Conservation (phyloP, 1,140 invertebrate species). For the Spodoptera litura region DNA sequence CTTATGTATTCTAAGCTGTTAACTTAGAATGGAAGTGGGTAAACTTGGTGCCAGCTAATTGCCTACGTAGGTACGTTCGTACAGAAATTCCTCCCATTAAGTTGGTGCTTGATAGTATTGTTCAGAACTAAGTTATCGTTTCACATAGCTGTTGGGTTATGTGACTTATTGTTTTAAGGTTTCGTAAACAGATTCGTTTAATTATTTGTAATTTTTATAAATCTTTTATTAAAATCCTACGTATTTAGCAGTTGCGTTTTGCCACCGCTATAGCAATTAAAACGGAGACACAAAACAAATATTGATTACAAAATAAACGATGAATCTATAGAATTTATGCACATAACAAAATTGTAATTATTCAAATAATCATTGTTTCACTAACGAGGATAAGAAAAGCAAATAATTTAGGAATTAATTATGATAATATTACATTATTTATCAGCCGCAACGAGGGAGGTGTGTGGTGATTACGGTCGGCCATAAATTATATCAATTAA, state of each 20-base stretch:
- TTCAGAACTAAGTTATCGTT: conserved; percentile 39
- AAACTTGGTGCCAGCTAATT: conserved; percentile 44
- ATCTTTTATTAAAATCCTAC: no score
- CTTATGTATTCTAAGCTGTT: conserved; percentile 39
- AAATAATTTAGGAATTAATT: conserved; percentile 28
- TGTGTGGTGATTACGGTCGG: conserved; percentile 31
- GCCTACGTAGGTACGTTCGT: conserved; percentile 24
- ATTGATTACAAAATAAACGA: conserved; percentile 3
- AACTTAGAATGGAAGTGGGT: conserved; percentile 40
- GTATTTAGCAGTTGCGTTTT: no score
- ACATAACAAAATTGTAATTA: not conserved
- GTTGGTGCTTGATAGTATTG: conserved; percentile 38
- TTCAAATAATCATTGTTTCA: conserved; percentile 8
- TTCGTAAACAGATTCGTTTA: not conserved
- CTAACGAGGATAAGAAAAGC: not conserved
- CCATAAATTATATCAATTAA: conserved; percentile 47
- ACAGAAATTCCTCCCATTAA: conserved; percentile 40
- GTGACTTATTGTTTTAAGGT: not conserved
- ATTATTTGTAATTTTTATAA: no score
- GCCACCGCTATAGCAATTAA: no score
- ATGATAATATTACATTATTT: conserved; percentile 38
- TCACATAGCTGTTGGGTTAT: conserved; percentile 4
- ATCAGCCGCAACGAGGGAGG: not conserved
- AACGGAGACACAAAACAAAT: not conserved
- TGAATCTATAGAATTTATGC: not conserved